Evolutionary conservation across 2,888 invertebrate genomes (phyloP).

Genomic region (Dynastes hyllus): DNA sequence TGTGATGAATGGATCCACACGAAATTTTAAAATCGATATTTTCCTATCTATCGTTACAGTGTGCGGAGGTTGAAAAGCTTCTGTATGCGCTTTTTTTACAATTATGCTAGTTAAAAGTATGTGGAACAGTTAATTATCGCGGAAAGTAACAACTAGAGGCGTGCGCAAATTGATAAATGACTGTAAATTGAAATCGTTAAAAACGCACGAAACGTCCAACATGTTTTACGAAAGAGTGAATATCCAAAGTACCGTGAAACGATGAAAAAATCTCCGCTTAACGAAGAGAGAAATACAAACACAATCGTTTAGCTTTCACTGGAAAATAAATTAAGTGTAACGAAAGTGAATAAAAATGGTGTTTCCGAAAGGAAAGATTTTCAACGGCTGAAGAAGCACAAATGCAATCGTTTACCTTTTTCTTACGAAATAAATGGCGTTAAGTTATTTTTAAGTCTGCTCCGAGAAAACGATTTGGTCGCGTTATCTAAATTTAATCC

Average conservation of each 20-base stretch:
- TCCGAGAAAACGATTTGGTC: neutral
- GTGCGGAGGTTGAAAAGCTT: too few relatives aligned
- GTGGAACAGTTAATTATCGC: neutral
- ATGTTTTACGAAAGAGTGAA: slow-evolving; percentile 1
- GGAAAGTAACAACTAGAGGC: neutral
- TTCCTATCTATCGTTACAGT: too few relatives aligned
- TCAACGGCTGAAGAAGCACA: too few relatives aligned
- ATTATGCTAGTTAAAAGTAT: neutral
- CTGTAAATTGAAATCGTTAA: neutral
- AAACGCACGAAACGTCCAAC: neutral
- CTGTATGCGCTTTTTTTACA: too few relatives aligned
- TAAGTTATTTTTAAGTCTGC: neutral
- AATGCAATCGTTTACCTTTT: too few relatives aligned
- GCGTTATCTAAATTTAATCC: neutral
- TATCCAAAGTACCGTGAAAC: slow-evolving; percentile 11
- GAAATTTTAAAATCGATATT: neutral
- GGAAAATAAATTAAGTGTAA: slow-evolving; percentile 8
- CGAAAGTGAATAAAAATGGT: neutral
- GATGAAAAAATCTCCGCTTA: neutral
- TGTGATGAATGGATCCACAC: slow-evolving; percentile 5
- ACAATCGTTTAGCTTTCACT: neutral
- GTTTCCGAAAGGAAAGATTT: neutral
- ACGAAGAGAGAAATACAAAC: slow-evolving; percentile 9
- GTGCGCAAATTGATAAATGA: neutral
- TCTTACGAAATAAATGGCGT: neutral